Percentiles rank a stretch among this genome's conserved stretches.
phyloP scores from a whole-genome alignment of 2,113 vertebrate genomes.

The Rhinolophus sinicus region DNA sequence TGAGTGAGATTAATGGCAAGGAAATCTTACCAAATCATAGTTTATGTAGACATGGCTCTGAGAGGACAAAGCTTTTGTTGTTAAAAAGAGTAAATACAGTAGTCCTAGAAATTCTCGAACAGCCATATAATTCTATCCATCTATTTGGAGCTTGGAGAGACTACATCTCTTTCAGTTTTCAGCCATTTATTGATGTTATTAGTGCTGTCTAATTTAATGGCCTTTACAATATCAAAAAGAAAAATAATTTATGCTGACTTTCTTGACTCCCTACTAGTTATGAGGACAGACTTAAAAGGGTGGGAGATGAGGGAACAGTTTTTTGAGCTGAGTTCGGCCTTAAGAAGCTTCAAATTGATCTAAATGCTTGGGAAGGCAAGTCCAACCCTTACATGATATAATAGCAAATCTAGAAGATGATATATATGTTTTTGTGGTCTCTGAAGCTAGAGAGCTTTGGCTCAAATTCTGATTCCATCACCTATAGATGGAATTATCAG shows the following conservation, averaged over 20 bases:
- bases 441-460: not conserved
- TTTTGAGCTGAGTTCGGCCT: not conserved
- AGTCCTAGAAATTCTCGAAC: not conserved
- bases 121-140: not conserved
- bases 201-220: not conserved
- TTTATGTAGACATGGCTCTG: not conserved
- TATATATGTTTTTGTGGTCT: not conserved
- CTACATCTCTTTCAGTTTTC: not conserved
- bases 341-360: not conserved
- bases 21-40: not conserved
- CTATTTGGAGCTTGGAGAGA: not conserved
- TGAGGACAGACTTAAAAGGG: not conserved
- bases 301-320: not conserved
- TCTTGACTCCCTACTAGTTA: not conserved
- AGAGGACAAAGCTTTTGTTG: not conserved
- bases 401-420: not conserved
- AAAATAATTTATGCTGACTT: slow-evolving; percentile 25
- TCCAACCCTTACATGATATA: not conserved
- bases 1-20: not conserved
- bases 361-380: not conserved
- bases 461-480: not conserved
- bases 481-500: not conserved
- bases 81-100: not conserved
- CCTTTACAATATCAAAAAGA: slow-evolving; percentile 19
- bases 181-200: not conserved